Evolutionary conservation across 2,113 vertebrate genomes (phyloP).

Genomic region (Australoheros scitulus): DNA sequence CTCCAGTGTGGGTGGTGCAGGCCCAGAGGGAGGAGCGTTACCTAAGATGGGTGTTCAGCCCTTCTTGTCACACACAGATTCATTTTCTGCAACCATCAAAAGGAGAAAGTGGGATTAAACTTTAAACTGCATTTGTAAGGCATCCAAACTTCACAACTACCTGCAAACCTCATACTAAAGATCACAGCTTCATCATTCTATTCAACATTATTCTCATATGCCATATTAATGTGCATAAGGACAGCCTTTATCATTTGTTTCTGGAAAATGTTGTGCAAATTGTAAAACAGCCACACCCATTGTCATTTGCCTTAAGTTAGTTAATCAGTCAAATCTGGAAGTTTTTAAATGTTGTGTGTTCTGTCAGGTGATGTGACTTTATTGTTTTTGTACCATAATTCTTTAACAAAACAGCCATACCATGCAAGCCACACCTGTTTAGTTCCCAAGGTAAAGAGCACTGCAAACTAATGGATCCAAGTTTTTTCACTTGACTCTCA

Average conservation of each 20-base stretch:
- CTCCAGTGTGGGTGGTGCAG: conserved; percentile 44
- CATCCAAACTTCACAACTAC: background rate
- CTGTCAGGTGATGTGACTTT: conserved; percentile 3
- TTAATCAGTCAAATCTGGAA: conserved; percentile 19
- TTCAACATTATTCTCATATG: background rate
- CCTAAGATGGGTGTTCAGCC: conserved; percentile 5
- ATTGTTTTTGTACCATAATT: background rate
- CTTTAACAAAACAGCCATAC: background rate
- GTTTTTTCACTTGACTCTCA: background rate
- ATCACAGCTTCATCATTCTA: background rate
- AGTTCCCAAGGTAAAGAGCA: conserved; percentile 18
- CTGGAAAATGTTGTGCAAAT: background rate
- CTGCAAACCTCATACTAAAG: background rate
- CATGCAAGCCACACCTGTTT: conserved; percentile 24
- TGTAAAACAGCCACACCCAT: conserved; percentile 2
- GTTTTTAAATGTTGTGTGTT: background rate
- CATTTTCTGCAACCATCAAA: background rate
- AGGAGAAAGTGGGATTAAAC: conserved; percentile 12
- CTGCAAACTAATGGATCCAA: conserved; percentile 5
- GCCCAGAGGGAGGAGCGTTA: conserved; percentile 36
- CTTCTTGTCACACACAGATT: conserved; percentile 11
- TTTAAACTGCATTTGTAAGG: background rate
- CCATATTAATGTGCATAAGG: background rate
- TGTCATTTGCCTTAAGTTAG: conserved; percentile 3
- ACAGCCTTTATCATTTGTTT: background rate